Conservation (phyloP, 2,888 invertebrate species). For the Margaritifera margaritifera region DNA sequence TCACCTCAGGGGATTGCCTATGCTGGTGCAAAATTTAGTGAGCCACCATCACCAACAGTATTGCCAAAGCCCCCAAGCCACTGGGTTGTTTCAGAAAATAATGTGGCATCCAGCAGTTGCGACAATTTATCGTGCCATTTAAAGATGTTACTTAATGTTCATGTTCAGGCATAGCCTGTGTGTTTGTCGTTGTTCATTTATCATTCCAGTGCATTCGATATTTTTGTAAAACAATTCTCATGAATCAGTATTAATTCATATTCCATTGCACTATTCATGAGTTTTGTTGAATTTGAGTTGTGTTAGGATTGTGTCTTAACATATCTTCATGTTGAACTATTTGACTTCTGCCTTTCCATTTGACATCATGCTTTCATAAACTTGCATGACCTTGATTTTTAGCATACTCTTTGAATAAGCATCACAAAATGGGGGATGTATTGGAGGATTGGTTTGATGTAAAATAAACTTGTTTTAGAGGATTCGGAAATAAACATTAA, state of each 20-base stretch:
- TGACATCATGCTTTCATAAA: too few species aligned
- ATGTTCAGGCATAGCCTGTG: conserved; percentile 39
- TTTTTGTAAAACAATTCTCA: conserved; percentile 39
- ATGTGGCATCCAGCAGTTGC: conserved; percentile 29
- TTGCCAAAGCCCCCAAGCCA: conserved; percentile 87
- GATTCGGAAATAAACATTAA: too few species aligned
- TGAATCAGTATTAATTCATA: conserved; percentile 41
- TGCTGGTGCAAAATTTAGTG: conserved; percentile 88
- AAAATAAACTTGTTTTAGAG: too few species aligned
- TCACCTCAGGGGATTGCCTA: conserved; percentile 56
- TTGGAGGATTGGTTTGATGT: too few species aligned
- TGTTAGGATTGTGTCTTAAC: too few species aligned
- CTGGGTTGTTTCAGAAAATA: conserved; percentile 77
- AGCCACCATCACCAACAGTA: conserved; percentile 85
- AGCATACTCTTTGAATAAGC: too few species aligned
- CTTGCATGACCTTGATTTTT: too few species aligned
- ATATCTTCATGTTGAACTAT: too few species aligned
- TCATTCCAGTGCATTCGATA: conserved; percentile 43
- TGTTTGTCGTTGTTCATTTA: conserved; percentile 12
- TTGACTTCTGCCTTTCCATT: too few species aligned
- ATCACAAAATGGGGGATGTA: too few species aligned
- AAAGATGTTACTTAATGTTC: conserved; percentile 69
- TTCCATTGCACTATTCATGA: conserved; percentile 42
- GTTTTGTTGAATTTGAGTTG: conserved; percentile 25
- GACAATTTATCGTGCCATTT: conserved; percentile 66